A percentile compares a stretch with the other conserved stretches of the same genome.
Evolutionary conservation across 37 sponge, comb jelly and placozoan genomes (phyloP).

Genomic region (Ianthella basta): DNA sequence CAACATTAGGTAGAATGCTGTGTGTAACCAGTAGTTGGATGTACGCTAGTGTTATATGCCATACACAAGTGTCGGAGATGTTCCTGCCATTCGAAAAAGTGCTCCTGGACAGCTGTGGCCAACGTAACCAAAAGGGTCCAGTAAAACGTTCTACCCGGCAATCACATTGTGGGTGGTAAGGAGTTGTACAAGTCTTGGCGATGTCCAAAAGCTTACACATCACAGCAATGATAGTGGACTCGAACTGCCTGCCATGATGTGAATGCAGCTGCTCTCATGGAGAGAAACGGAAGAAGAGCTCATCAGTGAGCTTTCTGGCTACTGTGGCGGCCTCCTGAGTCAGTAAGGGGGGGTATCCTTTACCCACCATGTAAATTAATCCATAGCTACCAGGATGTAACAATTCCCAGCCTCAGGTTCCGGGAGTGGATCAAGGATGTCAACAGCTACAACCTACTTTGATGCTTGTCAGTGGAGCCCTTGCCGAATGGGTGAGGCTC

Average conservation of each 20-base stretch:
- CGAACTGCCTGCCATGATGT: background rate
- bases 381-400: background rate
- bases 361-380: background rate
- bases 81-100: background rate
- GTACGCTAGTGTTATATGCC: constrained; percentile 13
- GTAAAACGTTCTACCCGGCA: constrained; percentile 32
- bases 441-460: background rate
- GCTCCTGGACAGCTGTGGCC: constrained; percentile 21
- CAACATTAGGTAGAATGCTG: no score
- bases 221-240: background rate
- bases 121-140: constrained; percentile 37
- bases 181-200: background rate
- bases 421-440: background rate
- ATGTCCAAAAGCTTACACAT: background rate
- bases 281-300: constrained; percentile 1
- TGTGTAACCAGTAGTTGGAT: background rate
- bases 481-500: background rate
- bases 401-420: background rate
- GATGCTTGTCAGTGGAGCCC: constrained; percentile 5
- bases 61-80: background rate
- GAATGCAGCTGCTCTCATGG: background rate
- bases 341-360: background rate
- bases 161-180: constrained; percentile 25
- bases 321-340: background rate
- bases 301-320: background rate